These are phyloP conservation scores for Stomatorhinus ivindoensis DNA, from an alignment of 2,113 vertebrate species.

Conservation along the genomic window DNA sequence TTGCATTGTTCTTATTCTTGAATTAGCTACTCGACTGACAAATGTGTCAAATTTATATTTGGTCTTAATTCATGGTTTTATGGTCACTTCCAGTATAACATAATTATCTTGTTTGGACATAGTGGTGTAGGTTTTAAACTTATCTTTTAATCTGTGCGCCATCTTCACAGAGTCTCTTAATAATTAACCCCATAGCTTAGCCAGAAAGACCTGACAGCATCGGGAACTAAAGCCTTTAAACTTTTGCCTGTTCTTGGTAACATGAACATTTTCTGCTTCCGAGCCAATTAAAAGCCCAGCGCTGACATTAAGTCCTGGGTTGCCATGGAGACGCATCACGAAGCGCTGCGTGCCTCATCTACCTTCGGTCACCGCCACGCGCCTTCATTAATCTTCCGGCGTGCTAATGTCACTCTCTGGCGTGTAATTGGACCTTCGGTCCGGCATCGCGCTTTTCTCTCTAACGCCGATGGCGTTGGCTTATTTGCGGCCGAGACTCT, in stretches of 20 bases:
- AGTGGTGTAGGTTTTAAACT: not conserved
- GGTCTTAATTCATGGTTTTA: not conserved
- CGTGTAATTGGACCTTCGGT: not conserved
- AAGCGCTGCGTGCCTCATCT: not conserved
- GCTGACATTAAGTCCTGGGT: not conserved
- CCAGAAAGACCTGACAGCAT: not conserved
- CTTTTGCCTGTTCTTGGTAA: not conserved
- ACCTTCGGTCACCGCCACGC: not conserved
- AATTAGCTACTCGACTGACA: not conserved
- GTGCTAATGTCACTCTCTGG: not conserved
- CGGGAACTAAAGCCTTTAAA: no score
- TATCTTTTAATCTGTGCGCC: not conserved
- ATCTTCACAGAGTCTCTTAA: not conserved
- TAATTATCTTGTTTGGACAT: not conserved
- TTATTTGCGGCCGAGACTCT: not conserved
- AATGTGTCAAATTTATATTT: not conserved
- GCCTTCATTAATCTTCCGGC: slow-evolving; percentile 1
- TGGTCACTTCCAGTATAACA: not conserved
- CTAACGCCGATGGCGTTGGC: not conserved
- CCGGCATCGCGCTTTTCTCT: not conserved
- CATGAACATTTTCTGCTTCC: not conserved
- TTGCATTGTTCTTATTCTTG: not conserved
- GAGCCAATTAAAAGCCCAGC: slow-evolving; percentile 8
- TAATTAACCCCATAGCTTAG: not conserved
- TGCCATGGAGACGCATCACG: not conserved